Evolutionary conservation across 2,113 vertebrate genomes (phyloP), one percentile per base, ranked within the genome.

Genomic region (Sylvietta virens): DNA sequence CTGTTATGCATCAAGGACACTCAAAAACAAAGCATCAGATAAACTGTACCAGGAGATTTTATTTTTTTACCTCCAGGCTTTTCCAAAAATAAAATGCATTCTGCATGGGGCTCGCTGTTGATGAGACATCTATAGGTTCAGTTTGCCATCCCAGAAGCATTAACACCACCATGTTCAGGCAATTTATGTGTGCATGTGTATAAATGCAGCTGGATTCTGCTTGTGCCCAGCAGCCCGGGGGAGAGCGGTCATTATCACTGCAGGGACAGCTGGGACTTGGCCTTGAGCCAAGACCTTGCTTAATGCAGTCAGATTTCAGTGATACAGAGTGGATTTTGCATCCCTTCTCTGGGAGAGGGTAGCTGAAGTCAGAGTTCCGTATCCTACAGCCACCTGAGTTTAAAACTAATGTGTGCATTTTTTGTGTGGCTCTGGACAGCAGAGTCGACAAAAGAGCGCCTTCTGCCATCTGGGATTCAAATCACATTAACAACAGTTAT

Each of bases 1-100:
- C 87, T 95, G 84, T 89, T 87, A 79, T 42, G 78, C 93, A 92
- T 95, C 94, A 91, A 95, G 96, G 91, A 89, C 95, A 54, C 86
- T 94, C 86, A 72, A 86, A 95, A 95, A 91, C 73, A 94, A 95
- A 89, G 72, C 91, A 79, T 81, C 69, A 76, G 73, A 88, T 95
- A 94, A 95, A 92, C 78, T 73, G 89, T 79, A 85, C 58, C 74
- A 58, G 81, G 91, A 95, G 91, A 85, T 61, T 76, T 86, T 69
- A 1, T 54, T 26, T 58, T 65, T 88, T 85, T 39, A 67, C 42
- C 93, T 95, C 33, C 2, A 0, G 83, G 84, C 74, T 87, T 92
- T 95, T 95, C 70, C 2, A 10, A 50, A 94, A 91, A 92, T 76
- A 79, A 92, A 92, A 65, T 15, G 3, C 44, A 20, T 86, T 92